Evolutionary conservation across 64 coral and sea anemone species (phyloP).

Genomic region (Montipora cactus): DNA sequence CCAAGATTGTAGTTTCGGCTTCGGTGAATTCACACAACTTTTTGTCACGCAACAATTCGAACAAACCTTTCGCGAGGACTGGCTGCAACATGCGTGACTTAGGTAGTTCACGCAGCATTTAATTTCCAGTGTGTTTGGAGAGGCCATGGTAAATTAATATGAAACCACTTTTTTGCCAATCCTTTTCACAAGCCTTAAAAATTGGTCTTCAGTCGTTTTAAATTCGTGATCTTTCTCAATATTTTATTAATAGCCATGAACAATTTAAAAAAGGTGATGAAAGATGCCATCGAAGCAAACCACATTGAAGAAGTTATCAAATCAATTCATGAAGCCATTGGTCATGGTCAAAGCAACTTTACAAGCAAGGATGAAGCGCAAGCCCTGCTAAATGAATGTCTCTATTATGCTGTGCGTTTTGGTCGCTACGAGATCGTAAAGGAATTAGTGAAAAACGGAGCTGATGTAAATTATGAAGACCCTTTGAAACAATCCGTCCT

Average conservation of each 20-base stretch:
- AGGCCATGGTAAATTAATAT: too few species aligned
- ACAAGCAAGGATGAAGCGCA: slow-evolving; percentile 19
- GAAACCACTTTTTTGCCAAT: too few species aligned
- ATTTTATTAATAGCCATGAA: slow-evolving; percentile 13
- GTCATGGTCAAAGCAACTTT: too few species aligned
- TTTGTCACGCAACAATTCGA: too few species aligned
- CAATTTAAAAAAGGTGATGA: not conserved
- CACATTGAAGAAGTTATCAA: slow-evolving; percentile 6
- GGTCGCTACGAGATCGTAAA: slow-evolving; percentile 34
- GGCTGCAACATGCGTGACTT: too few species aligned
- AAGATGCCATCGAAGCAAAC: slow-evolving; percentile 18
- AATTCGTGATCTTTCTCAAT: not conserved
- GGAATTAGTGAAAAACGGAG: slow-evolving; percentile 3
- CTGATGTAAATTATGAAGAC: slow-evolving; percentile 48
- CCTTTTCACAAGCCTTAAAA: not conserved
- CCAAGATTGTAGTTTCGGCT: too few species aligned
- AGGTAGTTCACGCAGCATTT: too few species aligned
- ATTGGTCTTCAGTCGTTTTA: not conserved
- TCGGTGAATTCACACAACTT: too few species aligned
- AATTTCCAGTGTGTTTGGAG: too few species aligned
- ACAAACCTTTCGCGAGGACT: too few species aligned
- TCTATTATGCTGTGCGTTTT: slow-evolving; percentile 4
- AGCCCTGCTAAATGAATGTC: slow-evolving; percentile 12
- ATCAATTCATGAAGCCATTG: not conserved
- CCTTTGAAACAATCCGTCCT: slow-evolving; percentile 44